phyloP scores from a whole-genome alignment of 2,113 vertebrate species.

The Rhinopithecus roxellana region DNA sequence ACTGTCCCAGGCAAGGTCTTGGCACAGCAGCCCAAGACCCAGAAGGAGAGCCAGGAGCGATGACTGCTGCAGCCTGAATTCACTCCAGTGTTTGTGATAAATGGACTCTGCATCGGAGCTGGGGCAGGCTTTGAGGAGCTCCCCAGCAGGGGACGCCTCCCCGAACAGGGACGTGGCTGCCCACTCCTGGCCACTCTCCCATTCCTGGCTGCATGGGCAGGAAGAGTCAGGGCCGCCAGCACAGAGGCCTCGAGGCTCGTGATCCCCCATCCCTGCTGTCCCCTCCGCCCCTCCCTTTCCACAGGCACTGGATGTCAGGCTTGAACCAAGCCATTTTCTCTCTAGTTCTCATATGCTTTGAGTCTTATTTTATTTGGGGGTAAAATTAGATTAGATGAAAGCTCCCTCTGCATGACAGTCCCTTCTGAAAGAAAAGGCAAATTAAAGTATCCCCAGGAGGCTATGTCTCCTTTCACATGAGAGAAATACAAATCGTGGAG shows the following conservation, averaged over 20 bases:
- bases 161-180: not conserved
- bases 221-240: not conserved
- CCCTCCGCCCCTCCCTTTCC: rapidly evolving
- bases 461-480: not conserved
- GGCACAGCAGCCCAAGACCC: rapidly evolving
- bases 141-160: not conserved
- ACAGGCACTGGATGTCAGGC: rapidly evolving
- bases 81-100: not conserved
- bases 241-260: rapidly evolving
- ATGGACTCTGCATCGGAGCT: too few species aligned
- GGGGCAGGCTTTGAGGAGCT: not conserved
- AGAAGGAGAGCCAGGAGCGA: rapidly evolving
- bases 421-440: slow-evolving; percentile 32
- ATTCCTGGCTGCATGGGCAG: rapidly evolving
- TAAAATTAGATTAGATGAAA: slow-evolving; percentile 38
- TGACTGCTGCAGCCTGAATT: rapidly evolving
- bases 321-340: not conserved
- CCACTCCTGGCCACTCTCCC: rapidly evolving
- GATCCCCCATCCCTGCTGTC: rapidly evolving
- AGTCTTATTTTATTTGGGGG: not conserved
- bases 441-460: not conserved
- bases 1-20: too few species aligned
- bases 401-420: not conserved
- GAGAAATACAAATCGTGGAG: not conserved
- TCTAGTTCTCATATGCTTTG: not conserved